Base-by-base conservation (phyloP, 2,888 invertebrate genomes). In the Podotricha telesiphe region DNA sequence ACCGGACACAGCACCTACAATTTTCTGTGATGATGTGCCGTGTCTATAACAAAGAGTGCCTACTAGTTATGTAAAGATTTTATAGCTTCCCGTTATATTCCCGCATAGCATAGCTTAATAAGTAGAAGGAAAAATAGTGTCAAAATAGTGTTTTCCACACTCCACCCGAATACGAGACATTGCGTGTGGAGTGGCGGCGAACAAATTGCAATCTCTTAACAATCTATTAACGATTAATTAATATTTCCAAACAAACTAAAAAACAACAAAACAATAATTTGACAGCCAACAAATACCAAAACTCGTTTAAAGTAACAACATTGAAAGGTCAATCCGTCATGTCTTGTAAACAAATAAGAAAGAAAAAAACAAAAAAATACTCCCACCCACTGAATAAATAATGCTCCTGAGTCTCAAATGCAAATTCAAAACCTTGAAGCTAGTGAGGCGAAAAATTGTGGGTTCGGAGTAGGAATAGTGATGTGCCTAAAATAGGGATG, bases 361-460 rank as follows among this genome's bases (percentile, higher is more conserved):
- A 67, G 45, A 42, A 51, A 61, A 51, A 66, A 59, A 70, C 65
- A 56, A 69, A 67, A 65, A 55, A 61, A 58, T 67, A 50, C 62
- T 47, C 42, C 53, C 50, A 42, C 40, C 59, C 40, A 56, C 59
- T 63, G 64, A 56, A 67, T 70, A 70, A 67, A 67, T 64, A 67
- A 67, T 45, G 45, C 48, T 28, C 45, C 48, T 51, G 65, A 59
- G 68, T 56, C 50, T 71, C 51, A 58, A 68, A 71, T 68, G 65
- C 65, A 67, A 72, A 72, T 67, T 67, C 47, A 37, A 48, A 66
- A 59, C 51, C 66, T 59, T 67, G 59, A 28, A 51, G 50, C 40
- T 40, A 51, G 50, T 34, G 42, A 59, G 10, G 59, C 59, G 51
- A 51, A 50, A 63, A 59, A 59, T 50, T 42, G 28, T 59, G 59